phyloP scores from a whole-genome alignment of 2,888 invertebrate genomes.

The Deroplatys truncata region DNA sequence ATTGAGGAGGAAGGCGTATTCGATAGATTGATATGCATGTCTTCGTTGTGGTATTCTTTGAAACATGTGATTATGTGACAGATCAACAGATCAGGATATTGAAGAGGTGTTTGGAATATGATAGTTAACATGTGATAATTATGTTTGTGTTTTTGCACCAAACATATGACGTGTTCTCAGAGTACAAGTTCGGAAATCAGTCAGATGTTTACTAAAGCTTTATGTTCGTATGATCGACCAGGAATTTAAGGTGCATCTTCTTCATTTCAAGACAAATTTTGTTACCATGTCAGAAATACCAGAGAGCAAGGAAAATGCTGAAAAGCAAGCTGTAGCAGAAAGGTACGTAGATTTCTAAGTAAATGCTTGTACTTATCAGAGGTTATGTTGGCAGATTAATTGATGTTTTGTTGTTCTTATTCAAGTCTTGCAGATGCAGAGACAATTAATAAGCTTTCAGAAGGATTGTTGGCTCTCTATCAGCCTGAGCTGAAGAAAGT shows the following conservation, averaged over 20 bases:
- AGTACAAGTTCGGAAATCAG: background rate
- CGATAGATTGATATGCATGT: background rate
- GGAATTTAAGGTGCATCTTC: background rate
- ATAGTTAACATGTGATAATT: background rate
- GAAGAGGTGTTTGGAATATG: background rate
- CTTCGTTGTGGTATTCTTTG: background rate
- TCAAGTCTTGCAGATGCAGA: constrained; percentile 24
- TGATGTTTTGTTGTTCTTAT: background rate
- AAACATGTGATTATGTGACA: background rate
- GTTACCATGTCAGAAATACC: background rate
- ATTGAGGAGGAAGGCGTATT: no score
- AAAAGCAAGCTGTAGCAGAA: background rate
- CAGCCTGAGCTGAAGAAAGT: constrained; percentile 42
- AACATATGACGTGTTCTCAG: background rate
- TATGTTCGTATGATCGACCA: background rate
- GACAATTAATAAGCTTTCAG: constrained; percentile 38
- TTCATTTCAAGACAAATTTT: background rate
- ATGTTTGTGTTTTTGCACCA: background rate
- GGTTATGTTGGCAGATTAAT: background rate
- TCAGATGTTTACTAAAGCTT: background rate
- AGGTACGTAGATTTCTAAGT: background rate
- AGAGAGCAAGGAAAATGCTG: background rate
- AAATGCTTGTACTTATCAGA: background rate
- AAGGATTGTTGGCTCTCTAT: constrained; percentile 42
- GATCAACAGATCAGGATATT: background rate